Evolutionary conservation across 2,888 invertebrate species (phyloP), one percentile per base, ranked within the genome.

Genomic region (Napeogenes sylphis): DNA sequence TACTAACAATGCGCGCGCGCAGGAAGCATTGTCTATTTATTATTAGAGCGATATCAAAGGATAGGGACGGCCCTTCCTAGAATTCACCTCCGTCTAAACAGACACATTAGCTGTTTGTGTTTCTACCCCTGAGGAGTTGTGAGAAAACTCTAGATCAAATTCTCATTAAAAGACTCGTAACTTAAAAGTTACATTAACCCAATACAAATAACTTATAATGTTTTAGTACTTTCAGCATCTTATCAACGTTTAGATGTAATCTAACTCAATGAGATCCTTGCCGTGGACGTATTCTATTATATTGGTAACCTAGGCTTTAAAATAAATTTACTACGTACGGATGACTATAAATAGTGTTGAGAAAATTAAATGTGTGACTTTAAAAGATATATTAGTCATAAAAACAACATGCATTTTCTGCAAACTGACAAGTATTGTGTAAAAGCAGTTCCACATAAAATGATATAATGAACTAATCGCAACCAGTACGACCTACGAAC

Each of bases 401-500:
- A 67, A 68, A 58, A 56, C 47, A 45, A 59, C 47, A 61, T 58
- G 59, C 21, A 54, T 53, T 56, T 56, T 45, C n/a, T 58, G 66
- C 66, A 62, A 59, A 61, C 56, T 66, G 68, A 66, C 71, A 70
- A 59, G 70, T 65, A 72, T 73, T 72, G 70, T 75, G 74, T 72
- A 56, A 72, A 66, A 70, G 65, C 72, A 65, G 73, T 76, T 77
- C 78, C 82, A 79, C 86, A 85, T 87, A 83, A 85, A 86, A 85
- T 88, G 80, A 81, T 84, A 86, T 85, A 86, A 87, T 84, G 85
- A 85, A 87, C 80, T 87, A 87, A 89, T 87, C 84, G 83, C 72
- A 76, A 69, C 75, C 75, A 69, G 71, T 71, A 72, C 74, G 79
- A 75, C 78, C 77, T 75, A 68, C 82, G 85, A 84, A 89, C 89